Evolutionary conservation across 2,113 vertebrate species (phyloP).

Genomic region (Amblyornis subalaris): DNA sequence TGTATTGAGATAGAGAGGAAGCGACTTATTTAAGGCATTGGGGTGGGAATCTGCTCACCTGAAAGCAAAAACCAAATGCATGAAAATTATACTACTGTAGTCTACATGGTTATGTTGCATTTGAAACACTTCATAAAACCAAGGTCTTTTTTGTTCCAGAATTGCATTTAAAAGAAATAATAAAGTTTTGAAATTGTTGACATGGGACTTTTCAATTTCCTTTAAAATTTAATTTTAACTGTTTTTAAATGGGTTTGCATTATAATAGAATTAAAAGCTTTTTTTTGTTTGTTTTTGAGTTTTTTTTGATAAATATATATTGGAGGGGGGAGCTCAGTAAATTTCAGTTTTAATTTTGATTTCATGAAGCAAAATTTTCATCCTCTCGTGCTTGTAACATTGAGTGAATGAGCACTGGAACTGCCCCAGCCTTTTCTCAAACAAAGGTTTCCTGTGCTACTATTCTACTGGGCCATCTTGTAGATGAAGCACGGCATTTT

Average conservation of each 20-base stretch:
- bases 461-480: neutral
- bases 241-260: neutral
- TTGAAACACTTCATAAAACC: neutral
- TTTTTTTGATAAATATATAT: neutral
- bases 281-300: neutral
- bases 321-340: neutral
- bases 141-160: neutral
- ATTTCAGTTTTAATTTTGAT: neutral
- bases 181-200: neutral
- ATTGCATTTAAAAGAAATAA: neutral
- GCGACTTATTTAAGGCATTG: neutral
- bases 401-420: neutral
- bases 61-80: neutral
- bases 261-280: neutral
- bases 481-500: neutral
- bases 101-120: neutral
- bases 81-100: neutral
- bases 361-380: neutral
- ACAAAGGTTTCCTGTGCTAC: neutral
- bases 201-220: neutral
- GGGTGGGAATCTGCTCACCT: neutral
- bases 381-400: neutral
- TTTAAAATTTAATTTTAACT: neutral
- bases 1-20: neutral
- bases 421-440: neutral